Base-by-base conservation (phyloP, 2,113 vertebrate species). In the Poicephalus gulielmi region DNA sequence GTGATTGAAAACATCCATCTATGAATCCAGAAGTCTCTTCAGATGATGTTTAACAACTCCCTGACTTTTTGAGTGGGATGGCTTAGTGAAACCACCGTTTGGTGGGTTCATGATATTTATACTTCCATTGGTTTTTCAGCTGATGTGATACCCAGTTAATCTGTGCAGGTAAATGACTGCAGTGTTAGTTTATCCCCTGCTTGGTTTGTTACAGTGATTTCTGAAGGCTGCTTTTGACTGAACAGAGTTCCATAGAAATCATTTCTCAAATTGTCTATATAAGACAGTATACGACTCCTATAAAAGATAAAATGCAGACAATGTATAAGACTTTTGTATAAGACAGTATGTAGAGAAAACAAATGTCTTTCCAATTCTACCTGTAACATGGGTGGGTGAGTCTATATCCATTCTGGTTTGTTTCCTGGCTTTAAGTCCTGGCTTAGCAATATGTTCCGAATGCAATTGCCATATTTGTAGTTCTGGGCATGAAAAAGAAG, bases 381-480 rank as follows among this genome's bases (percentile, higher is more conserved):
- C 8, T 19, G 35, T 55, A 15, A 39, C 62, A 59, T 13, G 39
- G 46, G 8, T 17, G 47, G 71, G 9, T 9, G 15, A 35, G 8
- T 46, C 24, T 80, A 4, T 11, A 53, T 52, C 4, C 0, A n/a
- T 73, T 68, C 28, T 9, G 27, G 11, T 33, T 71, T 50, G 9
- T 63, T 76, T 52, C 8, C 13, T 52, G 43, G 37, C 11, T 46
- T 86, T 71, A 63, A 46, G 28, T 49, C 31, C 57, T 6, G 3
- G 3, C 18, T 86, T n/a, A 64, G 16, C 0, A 0, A n/a, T 28
- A 24, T 30, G 25, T 57, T 89, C 59, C 13, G 77, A 88, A 67
- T n/a, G 52, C 28, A 12, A 1, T 13, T 27, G 10, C 17, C 1
- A 0, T 31, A 4, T 47, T 49, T 35, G 27, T 63, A 31, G 71